Conservation (phyloP, 2,797 vertebrate genomes). For the Phrynocephalus vlangalii region DNA sequence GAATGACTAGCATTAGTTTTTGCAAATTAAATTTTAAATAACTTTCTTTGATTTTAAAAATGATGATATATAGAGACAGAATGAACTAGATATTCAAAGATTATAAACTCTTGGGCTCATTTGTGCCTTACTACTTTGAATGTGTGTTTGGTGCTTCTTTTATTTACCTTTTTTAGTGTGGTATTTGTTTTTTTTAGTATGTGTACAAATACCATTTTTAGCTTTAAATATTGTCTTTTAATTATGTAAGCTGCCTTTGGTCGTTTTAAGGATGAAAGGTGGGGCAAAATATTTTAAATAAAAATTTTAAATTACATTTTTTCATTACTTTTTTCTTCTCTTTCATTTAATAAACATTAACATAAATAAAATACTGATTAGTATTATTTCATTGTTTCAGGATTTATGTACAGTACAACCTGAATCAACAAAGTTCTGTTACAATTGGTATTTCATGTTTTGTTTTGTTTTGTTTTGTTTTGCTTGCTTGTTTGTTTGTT, state of each 20-base stretch:
- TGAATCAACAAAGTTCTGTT: neutral
- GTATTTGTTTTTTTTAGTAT: no score
- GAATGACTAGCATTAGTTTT: constrained; percentile 36
- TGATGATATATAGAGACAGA: constrained; percentile 45
- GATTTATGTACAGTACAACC: neutral
- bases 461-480: no score
- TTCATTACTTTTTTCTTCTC: neutral
- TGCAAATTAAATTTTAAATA: constrained; percentile 60
- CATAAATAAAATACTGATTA: neutral
- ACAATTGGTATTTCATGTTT: no score
- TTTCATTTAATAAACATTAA: neutral
- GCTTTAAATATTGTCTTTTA: no score
- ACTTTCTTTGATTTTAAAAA: constrained; percentile 34
- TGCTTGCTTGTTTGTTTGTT: no score
- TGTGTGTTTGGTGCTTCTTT: no score
- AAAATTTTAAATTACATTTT: neutral
- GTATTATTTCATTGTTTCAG: no score
- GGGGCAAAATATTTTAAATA: neutral
- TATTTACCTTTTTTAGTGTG: no score
- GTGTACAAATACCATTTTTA: no score
- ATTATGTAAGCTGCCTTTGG: no score
- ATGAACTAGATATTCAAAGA: neutral
- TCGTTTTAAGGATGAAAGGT: no score
- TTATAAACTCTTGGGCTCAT: neutral
- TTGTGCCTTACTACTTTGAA: no score